phyloP scores from a whole-genome alignment of 2,113 vertebrate genomes.

The Camelus bactrianus region DNA sequence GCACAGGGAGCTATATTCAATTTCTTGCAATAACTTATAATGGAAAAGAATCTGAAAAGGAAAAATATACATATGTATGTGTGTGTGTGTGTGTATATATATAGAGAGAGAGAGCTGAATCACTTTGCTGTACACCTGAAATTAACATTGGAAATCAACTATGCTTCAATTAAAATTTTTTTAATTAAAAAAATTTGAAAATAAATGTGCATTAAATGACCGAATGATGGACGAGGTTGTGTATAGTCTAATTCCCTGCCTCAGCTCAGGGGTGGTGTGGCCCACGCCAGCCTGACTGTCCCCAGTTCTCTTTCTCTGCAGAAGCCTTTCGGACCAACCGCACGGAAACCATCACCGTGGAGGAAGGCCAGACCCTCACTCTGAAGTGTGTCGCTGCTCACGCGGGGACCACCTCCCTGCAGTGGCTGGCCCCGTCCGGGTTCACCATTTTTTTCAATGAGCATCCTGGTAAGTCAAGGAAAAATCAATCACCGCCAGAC shows the following conservation, averaged over 20 bases:
- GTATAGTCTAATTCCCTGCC: not conserved
- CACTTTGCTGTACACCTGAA: too few species aligned
- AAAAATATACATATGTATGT: too few species aligned
- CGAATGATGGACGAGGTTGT: not conserved
- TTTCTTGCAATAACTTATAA: too few species aligned
- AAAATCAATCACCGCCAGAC: not conserved
- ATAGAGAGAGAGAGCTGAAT: too few species aligned
- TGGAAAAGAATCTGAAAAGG: too few species aligned
- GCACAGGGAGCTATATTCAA: too few species aligned
- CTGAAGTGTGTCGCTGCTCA: constrained; percentile 16
- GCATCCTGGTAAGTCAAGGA: constrained; percentile 72
- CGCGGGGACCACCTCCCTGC: not conserved
- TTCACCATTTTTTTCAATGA: constrained; percentile 80
- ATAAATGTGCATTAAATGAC: not conserved
- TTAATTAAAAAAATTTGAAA: too few species aligned
- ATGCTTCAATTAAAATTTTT: too few species aligned
- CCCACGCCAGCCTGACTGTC: not conserved
- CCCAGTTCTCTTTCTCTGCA: not conserved
- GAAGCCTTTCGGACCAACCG: not conserved
- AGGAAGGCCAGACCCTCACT: constrained; percentile 66
- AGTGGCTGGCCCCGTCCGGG: constrained; percentile 75
- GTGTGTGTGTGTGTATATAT: too few species aligned
- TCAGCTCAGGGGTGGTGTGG: accelerated
- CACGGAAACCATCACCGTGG: constrained; percentile 32
- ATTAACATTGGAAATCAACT: too few species aligned